A percentile compares a stretch with the other conserved stretches of the same genome.
These are phyloP conservation scores for Procavia capensis DNA, from an alignment of 2,113 vertebrate species.

Conservation along the genomic window DNA sequence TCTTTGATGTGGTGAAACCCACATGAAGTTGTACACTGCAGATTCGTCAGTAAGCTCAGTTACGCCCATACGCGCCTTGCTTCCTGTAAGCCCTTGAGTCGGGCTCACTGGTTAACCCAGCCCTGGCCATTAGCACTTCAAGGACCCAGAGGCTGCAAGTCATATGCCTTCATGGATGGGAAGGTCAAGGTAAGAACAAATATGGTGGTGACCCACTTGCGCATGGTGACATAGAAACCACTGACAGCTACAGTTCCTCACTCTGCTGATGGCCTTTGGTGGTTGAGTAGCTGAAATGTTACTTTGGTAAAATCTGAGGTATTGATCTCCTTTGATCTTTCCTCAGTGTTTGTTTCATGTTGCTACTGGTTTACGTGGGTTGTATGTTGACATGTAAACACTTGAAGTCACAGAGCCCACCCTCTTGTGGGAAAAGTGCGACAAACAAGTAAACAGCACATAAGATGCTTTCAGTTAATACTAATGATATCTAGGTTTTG, in stretches of 20 bases:
- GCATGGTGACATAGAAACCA: fast-evolving
- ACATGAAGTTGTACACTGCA: too few species aligned
- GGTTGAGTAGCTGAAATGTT: not conserved
- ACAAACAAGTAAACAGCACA: fast-evolving
- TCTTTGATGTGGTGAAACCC: too few species aligned
- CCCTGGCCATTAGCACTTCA: fast-evolving
- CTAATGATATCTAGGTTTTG: fast-evolving
- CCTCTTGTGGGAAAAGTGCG: not conserved
- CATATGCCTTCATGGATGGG: fast-evolving
- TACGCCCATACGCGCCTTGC: too few species aligned
- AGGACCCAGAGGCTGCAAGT: fast-evolving
- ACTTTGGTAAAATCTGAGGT: not conserved
- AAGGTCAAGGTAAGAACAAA: too few species aligned
- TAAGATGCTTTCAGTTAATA: fast-evolving
- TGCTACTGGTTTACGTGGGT: not conserved
- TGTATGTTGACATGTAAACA: not conserved
- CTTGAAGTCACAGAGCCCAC: not conserved
- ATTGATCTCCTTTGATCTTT: not conserved
- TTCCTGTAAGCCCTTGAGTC: too few species aligned
- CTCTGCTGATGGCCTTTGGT: fast-evolving
- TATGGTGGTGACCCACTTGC: fast-evolving
- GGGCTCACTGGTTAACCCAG: too few species aligned
- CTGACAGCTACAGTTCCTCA: fast-evolving
- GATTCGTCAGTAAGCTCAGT: too few species aligned
- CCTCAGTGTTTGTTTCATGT: not conserved